Percentiles rank a stretch among this genome's conserved stretches.
phyloP scores from a whole-genome alignment of 2,888 invertebrate species.

The Machimus atricapillus region DNA sequence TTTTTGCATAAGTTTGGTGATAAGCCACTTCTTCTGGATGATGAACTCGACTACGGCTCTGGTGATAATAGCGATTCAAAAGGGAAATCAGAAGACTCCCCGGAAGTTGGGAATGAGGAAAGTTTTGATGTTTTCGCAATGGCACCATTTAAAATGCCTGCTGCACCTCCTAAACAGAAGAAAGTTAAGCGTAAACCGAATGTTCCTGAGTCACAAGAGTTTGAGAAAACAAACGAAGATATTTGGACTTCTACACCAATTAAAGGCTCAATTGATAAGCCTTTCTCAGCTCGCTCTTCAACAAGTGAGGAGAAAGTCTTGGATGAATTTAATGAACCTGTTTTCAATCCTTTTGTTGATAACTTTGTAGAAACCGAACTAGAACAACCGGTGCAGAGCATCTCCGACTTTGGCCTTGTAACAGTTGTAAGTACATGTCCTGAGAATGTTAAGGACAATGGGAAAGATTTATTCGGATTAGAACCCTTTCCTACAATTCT shows the following conservation, averaged over 20 bases:
- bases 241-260: conserved; percentile 62
- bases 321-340: conserved; percentile 61
- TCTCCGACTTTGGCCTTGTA: conserved; percentile 54
- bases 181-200: conserved; percentile 30
- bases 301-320: conserved; percentile 47
- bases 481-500: conserved; percentile 62
- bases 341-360: conserved; percentile 59
- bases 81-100: conserved; percentile 53
- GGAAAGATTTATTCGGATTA: conserved; percentile 58
- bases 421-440: conserved; percentile 51
- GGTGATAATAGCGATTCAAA: conserved; percentile 53
- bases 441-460: neutral
- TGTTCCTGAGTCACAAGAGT: conserved; percentile 23
- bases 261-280: conserved; percentile 46
- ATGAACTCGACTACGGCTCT: conserved; percentile 74
- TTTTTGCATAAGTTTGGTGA: conserved; percentile 80
- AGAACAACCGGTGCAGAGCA: conserved; percentile 51
- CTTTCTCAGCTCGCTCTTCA: conserved; percentile 46
- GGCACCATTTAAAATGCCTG: conserved; percentile 69
- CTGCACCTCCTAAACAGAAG: conserved; percentile 49
- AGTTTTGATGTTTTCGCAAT: conserved; percentile 72
- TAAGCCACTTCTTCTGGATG: conserved; percentile 76
- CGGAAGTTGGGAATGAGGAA: conserved; percentile 47
- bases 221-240: conserved; percentile 48
- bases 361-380: conserved; percentile 35